Evolutionary conservation across 2,888 invertebrate species (phyloP), one percentile per base, ranked within the genome.

Genomic region (Caenorhabditis doughertyi): DNA sequence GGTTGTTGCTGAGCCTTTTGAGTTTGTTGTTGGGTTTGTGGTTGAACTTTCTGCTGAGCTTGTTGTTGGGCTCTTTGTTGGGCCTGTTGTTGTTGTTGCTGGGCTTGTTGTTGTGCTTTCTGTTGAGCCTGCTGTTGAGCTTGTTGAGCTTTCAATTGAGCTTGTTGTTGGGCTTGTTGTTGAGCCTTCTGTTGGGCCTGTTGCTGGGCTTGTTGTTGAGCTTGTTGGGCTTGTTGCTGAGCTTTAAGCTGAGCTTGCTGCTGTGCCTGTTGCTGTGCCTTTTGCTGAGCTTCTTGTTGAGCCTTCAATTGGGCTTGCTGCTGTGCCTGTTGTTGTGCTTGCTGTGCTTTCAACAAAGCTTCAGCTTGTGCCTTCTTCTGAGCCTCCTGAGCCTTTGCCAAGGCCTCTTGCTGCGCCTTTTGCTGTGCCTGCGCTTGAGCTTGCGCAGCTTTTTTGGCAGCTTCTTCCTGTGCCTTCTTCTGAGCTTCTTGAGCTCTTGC

Each of bases 401-500:
- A 11, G 0, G 60, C 60, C 13, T 60, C 60, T 25, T 67, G 67
- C 27, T 55, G 55, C 8, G 71, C 86, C 70, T 56, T 82, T 67
- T 42, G 68, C 58, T 16, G 87, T 13, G 49, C 64, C 27, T 72
- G 64, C 29, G 82, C 76, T 7, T 65, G 65, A 8, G 29, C 62
- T n/a, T 68, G 44, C n/a, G 35, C 25, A 32, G 68, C 64, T 39
- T 39, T 5, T 39, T 39, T 39, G 7, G 3, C 13, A 39, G 39
- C 32, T 68, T 81, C 8, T 65, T 65, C 25, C 77, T 81, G 83
- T 0, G 81, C 82, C 53, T 87, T 83, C 58, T 65, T 81, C 72
- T 87, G 85, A 51, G 89, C 89, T 73, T 88, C 89, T 27, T 87
- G 86, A 1, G 85, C 89, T 25, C 85, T 72, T 3, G 83, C 84